phyloP scores from a whole-genome alignment of 2,113 vertebrate species.

The Plectropomus leopardus region DNA sequence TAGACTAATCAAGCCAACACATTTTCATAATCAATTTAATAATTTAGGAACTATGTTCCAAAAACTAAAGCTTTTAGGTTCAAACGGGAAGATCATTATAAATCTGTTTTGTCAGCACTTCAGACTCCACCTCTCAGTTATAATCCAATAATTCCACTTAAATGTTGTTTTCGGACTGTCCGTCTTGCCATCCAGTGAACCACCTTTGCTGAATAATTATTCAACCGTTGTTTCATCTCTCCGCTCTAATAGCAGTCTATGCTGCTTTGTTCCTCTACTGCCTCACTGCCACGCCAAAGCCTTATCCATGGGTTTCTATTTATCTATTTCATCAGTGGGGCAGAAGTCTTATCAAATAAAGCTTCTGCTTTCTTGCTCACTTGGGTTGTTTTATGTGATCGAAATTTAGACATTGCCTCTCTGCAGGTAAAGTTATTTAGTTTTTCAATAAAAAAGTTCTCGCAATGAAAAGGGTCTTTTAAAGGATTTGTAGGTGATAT shows the following conservation, averaged over 20 bases:
- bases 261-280: not conserved
- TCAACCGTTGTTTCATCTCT: no score
- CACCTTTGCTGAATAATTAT: not conserved
- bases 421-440: no score
- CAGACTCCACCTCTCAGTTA: not conserved
- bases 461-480: not conserved
- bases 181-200: not conserved
- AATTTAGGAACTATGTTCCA: not conserved
- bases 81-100: not conserved
- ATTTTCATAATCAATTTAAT: not conserved
- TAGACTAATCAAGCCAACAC: not conserved
- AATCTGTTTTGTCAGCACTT: conserved; percentile 1
- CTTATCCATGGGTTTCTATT: not conserved
- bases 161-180: not conserved
- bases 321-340: not conserved
- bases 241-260: no score
- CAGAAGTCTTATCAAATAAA: not conserved
- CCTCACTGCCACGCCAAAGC: not conserved
- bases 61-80: not conserved
- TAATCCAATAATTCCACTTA: not conserved
- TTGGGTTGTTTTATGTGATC: not conserved
- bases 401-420: not conserved
- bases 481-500: not conserved
- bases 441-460: not conserved
- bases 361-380: not conserved